Evolutionary conservation across 2,113 vertebrate genomes (phyloP), one percentile per base, ranked within the genome.

Genomic region (Microcebus tavaratra): DNA sequence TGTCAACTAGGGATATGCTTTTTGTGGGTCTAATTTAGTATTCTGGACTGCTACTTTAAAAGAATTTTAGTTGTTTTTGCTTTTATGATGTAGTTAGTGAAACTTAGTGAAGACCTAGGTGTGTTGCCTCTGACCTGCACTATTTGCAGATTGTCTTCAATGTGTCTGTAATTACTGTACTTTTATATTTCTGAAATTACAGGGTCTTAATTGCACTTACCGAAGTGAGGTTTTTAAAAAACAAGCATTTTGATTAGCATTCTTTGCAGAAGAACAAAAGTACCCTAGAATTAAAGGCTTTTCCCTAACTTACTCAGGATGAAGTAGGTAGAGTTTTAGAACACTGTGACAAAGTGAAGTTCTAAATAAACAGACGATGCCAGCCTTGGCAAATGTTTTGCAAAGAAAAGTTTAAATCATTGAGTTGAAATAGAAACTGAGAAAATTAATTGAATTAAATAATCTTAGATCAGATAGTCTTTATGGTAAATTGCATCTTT

Each of bases 111-210:
- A 91, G 34, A 76, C 4, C 45, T 78, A 20, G 39, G 45, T 81
- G 4, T 45, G 27, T 65, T 80, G 39, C 34, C 29, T 80, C 67
- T 85, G 61, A n/a, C 39, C 31, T 72, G 12, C 72, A 93, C 59
- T 78, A 93, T 89, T 76, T 94, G 59, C 25, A 81, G 72, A 81
- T 88, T 91, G 63, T 79, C 55, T 92, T 94, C 39, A 39, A 31
- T 75, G 34, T 93, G 65, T 90, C 65, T 95, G 2, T 72, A 93
- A 89, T 96, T 73, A 86, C 17, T 82, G 6, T 68, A 78, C 13
- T 78, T 95, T 76, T 67, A 61, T 73, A 93, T 88, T 95, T 90
- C 55, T 80, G 55, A 87, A 97, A 96, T 85, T 95, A 73, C 7
- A 81, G 94, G 59, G 17, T 94, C 82, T 93, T 89, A 89, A 81